Conservation (phyloP, 2,113 vertebrate genomes). For the Neoarius graeffei region DNA sequence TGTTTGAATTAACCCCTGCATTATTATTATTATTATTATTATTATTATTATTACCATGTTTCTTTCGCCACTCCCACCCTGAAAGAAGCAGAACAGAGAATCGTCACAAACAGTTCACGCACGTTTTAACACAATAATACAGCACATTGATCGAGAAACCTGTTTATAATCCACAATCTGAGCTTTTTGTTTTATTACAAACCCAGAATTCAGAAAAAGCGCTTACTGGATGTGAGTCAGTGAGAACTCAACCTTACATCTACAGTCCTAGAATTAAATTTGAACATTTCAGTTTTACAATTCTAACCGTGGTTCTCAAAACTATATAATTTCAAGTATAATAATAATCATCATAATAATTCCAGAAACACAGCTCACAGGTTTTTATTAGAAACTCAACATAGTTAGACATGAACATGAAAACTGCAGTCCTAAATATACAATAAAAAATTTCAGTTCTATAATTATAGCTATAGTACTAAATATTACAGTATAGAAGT, state of each 20-base stretch:
- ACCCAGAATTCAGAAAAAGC: too few relatives aligned
- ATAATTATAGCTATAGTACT: too few relatives aligned
- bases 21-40: neutral
- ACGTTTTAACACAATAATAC: neutral
- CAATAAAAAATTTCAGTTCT: neutral
- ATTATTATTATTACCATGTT: slow-evolving; percentile 56
- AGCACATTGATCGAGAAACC: neutral
- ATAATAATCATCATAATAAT: too few relatives aligned
- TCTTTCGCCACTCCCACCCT: slow-evolving; percentile 59
- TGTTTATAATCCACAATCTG: neutral
- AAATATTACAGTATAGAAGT: too few relatives aligned
- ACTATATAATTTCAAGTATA: neutral
- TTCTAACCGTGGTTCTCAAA: neutral
- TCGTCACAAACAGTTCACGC: neutral
- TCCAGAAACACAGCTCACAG: neutral
- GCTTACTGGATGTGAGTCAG: too few relatives aligned
- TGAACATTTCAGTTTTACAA: neutral
- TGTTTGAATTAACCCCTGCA: neutral
- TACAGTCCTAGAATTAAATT: too few relatives aligned
- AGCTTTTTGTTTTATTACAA: neutral
- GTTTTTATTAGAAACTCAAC: too few relatives aligned
- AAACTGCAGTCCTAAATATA: too few relatives aligned
- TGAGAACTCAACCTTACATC: too few relatives aligned
- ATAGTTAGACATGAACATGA: neutral
- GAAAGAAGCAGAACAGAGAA: neutral